Conservation (phyloP, 2,888 invertebrate species). For the Spodoptera picta region DNA sequence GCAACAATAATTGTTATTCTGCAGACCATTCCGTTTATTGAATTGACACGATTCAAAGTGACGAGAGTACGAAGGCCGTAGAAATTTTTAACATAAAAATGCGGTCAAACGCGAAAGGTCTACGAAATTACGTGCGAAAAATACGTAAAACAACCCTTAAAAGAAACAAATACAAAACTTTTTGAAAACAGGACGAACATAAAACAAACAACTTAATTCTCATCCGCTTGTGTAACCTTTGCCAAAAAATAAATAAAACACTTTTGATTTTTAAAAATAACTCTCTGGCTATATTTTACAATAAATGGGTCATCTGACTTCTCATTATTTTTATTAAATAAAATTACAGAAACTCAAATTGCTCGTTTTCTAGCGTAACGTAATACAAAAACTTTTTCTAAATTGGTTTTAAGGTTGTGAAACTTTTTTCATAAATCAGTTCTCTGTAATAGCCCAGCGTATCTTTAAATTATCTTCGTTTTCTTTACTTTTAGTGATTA, state of each 20-base stretch:
- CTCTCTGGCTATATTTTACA: conserved; percentile 12
- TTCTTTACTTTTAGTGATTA: conserved; percentile 58
- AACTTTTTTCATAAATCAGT: conserved; percentile 82
- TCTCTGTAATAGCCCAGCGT: conserved; percentile 65
- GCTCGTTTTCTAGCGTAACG: conserved; percentile 64
- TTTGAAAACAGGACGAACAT: conserved; percentile 42
- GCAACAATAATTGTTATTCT: conserved; percentile 57
- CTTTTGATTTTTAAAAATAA: conserved; percentile 43
- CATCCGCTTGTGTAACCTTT: conserved; percentile 33
- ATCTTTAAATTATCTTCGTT: conserved; percentile 69
- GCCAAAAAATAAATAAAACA: conserved; percentile 31
- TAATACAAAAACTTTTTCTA: conserved; percentile 74
- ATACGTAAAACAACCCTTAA: conserved; percentile 45
- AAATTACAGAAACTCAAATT: conserved; percentile 65
- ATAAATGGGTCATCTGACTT: conserved; percentile 39
- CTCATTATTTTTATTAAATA: conserved; percentile 53
- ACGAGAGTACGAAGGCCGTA: conserved; percentile 30
- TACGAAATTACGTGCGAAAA: conserved; percentile 54
- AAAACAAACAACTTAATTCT: conserved; percentile 41
- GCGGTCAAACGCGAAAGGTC: conserved; percentile 54
- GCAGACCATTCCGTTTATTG: conserved; percentile 57
- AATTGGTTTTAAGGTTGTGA: conserved; percentile 75
- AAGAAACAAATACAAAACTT: conserved; percentile 50
- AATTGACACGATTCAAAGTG: conserved; percentile 56
- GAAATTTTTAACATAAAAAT: conserved; percentile 53